Evolutionary conservation across 92 coral and sea anemone genomes (phyloP), one percentile per base, ranked within the genome.

Genomic region (Palythoa grandis): DNA sequence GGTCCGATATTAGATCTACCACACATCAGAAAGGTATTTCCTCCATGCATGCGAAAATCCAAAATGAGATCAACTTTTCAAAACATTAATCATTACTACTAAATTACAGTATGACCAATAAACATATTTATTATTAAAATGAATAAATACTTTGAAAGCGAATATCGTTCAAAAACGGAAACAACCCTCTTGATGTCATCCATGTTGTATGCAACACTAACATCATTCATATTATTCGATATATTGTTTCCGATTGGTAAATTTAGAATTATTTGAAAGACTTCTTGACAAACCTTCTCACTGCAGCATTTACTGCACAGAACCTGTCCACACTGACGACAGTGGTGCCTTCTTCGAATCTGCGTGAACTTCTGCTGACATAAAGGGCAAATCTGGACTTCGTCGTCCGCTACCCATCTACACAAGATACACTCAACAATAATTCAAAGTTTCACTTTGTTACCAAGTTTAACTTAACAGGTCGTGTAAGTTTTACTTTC

Each of bases 391-490:
- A 61, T 68, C 72, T 89, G 95, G 19, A 95, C 98, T 77, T 90
- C 93, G 15, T 95, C 96, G 74, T 97, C 99, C 37, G 99, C 92
- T 84, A 97, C 88, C 99, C 99, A 97, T 90, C 99, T 97, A 72
- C 52, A 17, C 47, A 23, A 50, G 52, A 38, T 60, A 82, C 40
- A 71, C 53, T 15, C 48, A 60, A 78, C 12, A 8, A 11, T 61
- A 4, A 35, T 77, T 23, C 53, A 5, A 13, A 15, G 50, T 40
- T 56, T 43, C 9, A 43, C 7, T 5, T 43, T 43, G 7, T 43
- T 43, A 3, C 50, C 35, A 1, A 29, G 35, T 29, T 29, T 29
- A 29, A 29, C 35, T 29, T 29, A 8, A 43, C 23, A 63, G 24
- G 0, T 63, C 22, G 35, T 63, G 15, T 5, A 23, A n/a, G 23